Conservation (phyloP, 2,113 vertebrate species). For the Podarcis muralis region DNA sequence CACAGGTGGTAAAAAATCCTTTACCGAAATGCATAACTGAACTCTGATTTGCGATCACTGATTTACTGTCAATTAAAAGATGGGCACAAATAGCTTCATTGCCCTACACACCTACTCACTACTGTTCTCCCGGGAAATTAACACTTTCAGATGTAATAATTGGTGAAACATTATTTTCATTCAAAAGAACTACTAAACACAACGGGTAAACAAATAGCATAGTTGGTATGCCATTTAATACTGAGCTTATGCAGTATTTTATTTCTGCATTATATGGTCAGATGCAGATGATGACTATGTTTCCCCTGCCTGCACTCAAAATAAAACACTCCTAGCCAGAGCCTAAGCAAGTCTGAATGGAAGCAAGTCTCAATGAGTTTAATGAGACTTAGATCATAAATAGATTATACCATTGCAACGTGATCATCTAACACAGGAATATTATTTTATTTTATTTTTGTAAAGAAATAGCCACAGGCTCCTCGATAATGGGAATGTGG, state of each 20-base stretch:
- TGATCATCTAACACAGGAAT: neutral
- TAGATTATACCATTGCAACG: neutral
- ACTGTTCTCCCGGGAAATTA: constrained; percentile 8
- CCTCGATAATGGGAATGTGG: too few relatives aligned
- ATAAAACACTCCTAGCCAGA: neutral
- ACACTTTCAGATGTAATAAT: neutral
- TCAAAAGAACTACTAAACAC: neutral
- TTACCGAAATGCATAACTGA: neutral
- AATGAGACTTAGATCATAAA: neutral
- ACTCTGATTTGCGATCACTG: constrained; percentile 11
- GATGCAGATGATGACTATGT: neutral
- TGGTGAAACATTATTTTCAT: constrained; percentile 3
- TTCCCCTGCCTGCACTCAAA: neutral
- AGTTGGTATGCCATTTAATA: neutral
- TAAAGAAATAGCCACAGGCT: neutral
- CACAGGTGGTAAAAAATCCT: neutral
- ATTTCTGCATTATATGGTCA: neutral
- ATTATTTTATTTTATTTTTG: neutral
- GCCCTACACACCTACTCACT: constrained; percentile 31
- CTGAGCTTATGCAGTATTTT: neutral
- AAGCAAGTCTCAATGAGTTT: neutral
- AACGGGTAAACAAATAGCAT: neutral
- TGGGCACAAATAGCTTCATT: neutral
- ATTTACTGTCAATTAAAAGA: constrained; percentile 37
- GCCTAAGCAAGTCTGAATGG: neutral